Evolutionary conservation across 2,797 vertebrate species (phyloP), one percentile per base, ranked within the genome.

Genomic region (Rhyacichthys aspro): DNA sequence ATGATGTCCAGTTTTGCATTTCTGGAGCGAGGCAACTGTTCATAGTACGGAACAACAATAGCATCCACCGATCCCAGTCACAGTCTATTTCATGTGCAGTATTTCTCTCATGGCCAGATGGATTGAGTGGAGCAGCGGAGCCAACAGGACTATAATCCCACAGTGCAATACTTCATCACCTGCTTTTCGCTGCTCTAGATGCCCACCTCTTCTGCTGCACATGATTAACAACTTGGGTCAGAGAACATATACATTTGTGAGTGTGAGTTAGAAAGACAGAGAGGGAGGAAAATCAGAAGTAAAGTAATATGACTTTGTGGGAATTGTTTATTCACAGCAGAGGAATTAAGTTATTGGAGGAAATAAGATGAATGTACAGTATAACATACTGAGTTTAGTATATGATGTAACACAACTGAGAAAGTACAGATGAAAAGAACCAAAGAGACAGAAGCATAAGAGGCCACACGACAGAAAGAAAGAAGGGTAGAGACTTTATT

Each of bases 81-180:
- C 56, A 69, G 39, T 46, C 16, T 50, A 76, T 71, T 74, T 74
- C 45, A 67, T 58, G 36, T 64, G 14, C 59, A 66, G 64, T 60
- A 59, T 79, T 79, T 67, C 67, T 71, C 63, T 66, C 9, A 70
- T 53, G 60, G 61, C 53, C 67, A 76, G 70, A 82, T 14, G 43
- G 70, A 87, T 70, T 50, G 53, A 69, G 58, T 16, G 11, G 19
- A 63, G 55, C 43, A 56, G 47, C 50, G 59, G 49, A 83, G 71
- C 63, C 71, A 76, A 82, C 78, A 81, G 59, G 59, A 45, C 66
- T 58, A 12, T 68, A 72, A 83, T 88, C 48, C 82, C 75, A 77
- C 59, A 72, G 55, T 63, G 61, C 53, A 67, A 73, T 52, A 58
- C 63, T 63, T 64, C 34, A 63, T 54, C 59, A 45, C 32, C 52